These are phyloP conservation scores for Cylindroiulus punctatus DNA, from an alignment of 2,888 invertebrate genomes.

Conservation along the genomic window DNA sequence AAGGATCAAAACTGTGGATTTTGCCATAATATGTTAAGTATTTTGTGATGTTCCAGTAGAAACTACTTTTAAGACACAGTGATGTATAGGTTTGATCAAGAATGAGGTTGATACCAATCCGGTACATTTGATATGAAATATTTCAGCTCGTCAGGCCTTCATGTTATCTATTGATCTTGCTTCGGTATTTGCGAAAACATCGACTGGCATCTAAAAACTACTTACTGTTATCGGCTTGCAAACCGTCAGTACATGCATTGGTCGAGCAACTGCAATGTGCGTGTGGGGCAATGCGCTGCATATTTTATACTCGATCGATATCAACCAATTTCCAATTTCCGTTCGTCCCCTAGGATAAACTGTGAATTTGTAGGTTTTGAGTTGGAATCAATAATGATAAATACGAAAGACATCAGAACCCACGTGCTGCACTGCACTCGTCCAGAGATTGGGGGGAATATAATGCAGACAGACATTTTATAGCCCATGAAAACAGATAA, in stretches of 20 bases:
- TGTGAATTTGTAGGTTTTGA: constrained; percentile 18
- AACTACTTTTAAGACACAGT: too few relatives aligned
- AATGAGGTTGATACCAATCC: neutral
- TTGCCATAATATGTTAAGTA: too few relatives aligned
- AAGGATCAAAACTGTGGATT: neutral
- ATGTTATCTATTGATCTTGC: neutral
- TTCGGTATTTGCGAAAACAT: neutral
- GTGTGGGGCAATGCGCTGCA: neutral
- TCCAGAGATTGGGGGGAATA: constrained; percentile 17
- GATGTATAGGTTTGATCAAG: too few relatives aligned
- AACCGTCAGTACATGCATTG: constrained; percentile 1
- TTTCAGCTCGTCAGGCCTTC: neutral
- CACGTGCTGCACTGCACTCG: neutral
- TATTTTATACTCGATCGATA: constrained; percentile 10
- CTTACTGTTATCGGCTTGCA: neutral
- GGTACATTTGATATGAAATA: neutral
- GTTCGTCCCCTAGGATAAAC: constrained; percentile 18
- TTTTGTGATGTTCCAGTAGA: too few relatives aligned
- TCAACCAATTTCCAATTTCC: constrained; percentile 18
- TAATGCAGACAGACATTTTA: constrained; percentile 18
- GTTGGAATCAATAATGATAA: constrained; percentile 18
- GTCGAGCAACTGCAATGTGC: neutral
- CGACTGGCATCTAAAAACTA: neutral
- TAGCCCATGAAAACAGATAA: constrained; percentile 18
- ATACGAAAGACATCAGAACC: neutral